Conservation (phyloP, 2,888 invertebrate species). For the Pseudanteris insignis region DNA sequence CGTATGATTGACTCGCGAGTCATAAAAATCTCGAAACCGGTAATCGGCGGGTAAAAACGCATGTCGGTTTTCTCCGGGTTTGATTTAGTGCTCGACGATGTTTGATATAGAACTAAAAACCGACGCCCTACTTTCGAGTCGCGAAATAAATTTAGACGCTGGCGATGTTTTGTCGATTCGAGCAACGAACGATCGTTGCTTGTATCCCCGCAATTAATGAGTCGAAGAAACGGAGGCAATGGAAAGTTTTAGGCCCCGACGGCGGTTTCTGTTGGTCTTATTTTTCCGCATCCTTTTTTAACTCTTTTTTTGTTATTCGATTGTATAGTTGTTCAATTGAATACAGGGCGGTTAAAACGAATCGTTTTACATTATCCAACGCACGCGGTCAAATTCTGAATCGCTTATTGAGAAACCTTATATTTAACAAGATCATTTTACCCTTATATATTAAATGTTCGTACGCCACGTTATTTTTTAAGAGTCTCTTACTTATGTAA, state of each 20-base stretch:
- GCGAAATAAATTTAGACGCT: slow-evolving; percentile 22
- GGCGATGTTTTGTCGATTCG: slow-evolving; percentile 8
- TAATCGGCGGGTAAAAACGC: slow-evolving; percentile 16
- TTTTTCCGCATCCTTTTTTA: background rate
- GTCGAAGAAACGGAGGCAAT: slow-evolving; percentile 1
- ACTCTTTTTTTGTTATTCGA: background rate
- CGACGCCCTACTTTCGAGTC: slow-evolving; percentile 26
- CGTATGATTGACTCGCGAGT: slow-evolving; percentile 5
- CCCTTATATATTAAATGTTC: too few species aligned
- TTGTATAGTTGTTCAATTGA: too few species aligned
- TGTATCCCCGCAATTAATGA: slow-evolving; percentile 16
- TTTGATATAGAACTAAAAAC: slow-evolving; percentile 25
- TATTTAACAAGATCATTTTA: too few species aligned
- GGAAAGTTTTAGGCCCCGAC: slow-evolving; percentile 8
- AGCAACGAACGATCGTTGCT: slow-evolving; percentile 15
- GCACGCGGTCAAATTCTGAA: too few species aligned
- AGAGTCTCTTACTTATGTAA: too few species aligned
- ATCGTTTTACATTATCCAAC: too few species aligned
- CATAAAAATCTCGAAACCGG: slow-evolving; percentile 30
- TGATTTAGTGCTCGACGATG: slow-evolving; percentile 24
- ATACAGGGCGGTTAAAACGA: too few species aligned
- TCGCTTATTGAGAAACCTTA: too few species aligned
- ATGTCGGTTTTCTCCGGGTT: slow-evolving; percentile 17
- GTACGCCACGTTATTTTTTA: too few species aligned
- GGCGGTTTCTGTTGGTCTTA: background rate